Base-by-base conservation (phyloP, 2,888 invertebrate genomes). In the Entomobrya proxima region DNA sequence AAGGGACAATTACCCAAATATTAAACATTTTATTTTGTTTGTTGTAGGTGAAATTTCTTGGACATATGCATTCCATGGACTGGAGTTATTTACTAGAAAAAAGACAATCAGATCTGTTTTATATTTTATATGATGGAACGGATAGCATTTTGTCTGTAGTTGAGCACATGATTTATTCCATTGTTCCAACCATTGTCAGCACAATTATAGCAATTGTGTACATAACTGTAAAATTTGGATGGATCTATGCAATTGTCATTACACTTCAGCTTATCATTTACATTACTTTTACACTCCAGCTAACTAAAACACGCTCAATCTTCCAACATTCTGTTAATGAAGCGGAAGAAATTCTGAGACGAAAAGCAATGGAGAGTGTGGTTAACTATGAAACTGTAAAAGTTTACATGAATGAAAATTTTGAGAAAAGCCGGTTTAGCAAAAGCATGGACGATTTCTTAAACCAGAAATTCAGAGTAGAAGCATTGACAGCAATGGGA, bases 331-430 rank as follows among this genome's bases (percentile, higher is more conserved):
- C 91, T 18, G 92, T 93, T 92, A 93, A 94, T 89, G 91, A 90
- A 58, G 89, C 92, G 58, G 93, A 93, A 86, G 93, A 93, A 89
- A 92, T 91, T 40, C 91, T 91, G 15, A 92, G 92, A 79, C 91
- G 92, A 9, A 92, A 91, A 81, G 92, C 92, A 47, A 92, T 93
- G 0, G 93, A 93, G 89, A 93, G 93, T 6, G 91, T 93, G 47
- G 91, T 93, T 13, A 94, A 94, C 90, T 93, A 93, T 91, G 93
- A 94, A 91, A 93, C 93, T 9, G 93, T 93, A 11, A 94, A 93
- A 89, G 93, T 93, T 90, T 93, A 93, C 89, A 92, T 92, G 50
- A 93, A 92, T n/a, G 93, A 93, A 87, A 89, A 91, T 9, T 93
- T 92, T 91, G 93, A 93, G 91, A 91, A 92, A 2, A 90, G 92